Conservation (phyloP, 2,113 vertebrate genomes). For the Ageneiosus marmoratus region DNA sequence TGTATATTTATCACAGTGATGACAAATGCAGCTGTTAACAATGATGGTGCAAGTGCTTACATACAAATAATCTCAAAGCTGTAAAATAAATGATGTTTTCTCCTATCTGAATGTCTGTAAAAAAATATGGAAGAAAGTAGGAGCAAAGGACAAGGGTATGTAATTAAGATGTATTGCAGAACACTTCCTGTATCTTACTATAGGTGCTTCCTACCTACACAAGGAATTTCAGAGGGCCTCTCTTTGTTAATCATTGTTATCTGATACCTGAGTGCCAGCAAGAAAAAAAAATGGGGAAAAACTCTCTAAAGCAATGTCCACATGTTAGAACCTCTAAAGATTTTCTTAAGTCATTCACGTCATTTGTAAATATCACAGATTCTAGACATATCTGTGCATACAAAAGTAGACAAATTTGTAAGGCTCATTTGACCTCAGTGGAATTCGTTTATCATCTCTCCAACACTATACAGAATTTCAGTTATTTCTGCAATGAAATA, state of each 20-base stretch:
- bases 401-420: not conserved
- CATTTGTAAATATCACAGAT: not conserved
- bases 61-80: conserved; percentile 42
- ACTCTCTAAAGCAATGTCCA: not conserved
- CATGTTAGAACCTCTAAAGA: not conserved
- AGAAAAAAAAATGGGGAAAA: not conserved
- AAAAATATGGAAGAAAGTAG: not conserved
- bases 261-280: not conserved
- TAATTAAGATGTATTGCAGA: conserved; percentile 19
- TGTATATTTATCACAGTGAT: conserved; percentile 12
- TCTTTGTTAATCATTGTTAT: not conserved
- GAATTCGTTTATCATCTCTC: not conserved
- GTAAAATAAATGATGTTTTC: conserved; percentile 45
- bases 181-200: not conserved
- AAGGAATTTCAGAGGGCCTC: not conserved
- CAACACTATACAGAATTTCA: not conserved
- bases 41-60: conserved; percentile 35
- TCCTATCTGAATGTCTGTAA: conserved; percentile 16
- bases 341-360: not conserved
- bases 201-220: not conserved
- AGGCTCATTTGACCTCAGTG: not conserved
- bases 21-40: conserved; percentile 45
- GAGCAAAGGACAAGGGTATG: conserved; percentile 4
- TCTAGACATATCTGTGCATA: no score
- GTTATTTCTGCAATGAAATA: not conserved